Conservation (phyloP, 2,888 invertebrate genomes). For the Nemoura dubitans region DNA sequence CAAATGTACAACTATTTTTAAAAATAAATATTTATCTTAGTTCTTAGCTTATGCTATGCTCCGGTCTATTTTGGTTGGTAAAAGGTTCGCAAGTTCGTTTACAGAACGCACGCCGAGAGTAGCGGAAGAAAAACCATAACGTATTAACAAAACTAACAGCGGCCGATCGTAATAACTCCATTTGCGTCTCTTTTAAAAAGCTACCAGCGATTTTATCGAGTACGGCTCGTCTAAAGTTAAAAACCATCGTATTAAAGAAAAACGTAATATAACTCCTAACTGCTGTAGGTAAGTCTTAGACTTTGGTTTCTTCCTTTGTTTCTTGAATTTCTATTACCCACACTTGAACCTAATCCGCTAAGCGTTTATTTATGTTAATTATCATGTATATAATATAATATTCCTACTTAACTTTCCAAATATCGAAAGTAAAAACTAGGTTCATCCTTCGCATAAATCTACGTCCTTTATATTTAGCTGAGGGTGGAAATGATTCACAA, state of each 20-base stretch:
- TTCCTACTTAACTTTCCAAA: neutral
- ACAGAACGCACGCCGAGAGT: neutral
- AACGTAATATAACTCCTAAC: constrained; percentile 7
- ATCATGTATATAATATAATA: neutral
- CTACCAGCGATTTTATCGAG: neutral
- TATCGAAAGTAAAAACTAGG: neutral
- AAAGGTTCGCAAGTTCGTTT: neutral
- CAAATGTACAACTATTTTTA: neutral
- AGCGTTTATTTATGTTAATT: neutral
- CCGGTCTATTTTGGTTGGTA: neutral
- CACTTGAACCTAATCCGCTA: neutral
- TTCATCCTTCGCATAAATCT: neutral
- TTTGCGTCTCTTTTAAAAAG: neutral
- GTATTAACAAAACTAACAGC: neutral
- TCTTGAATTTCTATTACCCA: neutral
- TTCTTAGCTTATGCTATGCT: neutral
- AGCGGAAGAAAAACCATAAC: neutral
- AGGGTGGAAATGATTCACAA: constrained; percentile 2
- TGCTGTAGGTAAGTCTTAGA: neutral
- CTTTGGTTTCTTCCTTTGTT: constrained; percentile 5
- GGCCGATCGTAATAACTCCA: neutral
- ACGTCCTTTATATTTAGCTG: neutral
- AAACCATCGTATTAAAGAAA: neutral
- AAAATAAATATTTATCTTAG: constrained; percentile 12
- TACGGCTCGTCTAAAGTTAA: neutral